Percentiles rank a stretch among this genome's conserved stretches.
These are phyloP conservation scores for Aurelia sp. DNA, from an alignment of 30 jellyfish, hydroid and myxozoan genomes.

Conservation along the genomic window DNA sequence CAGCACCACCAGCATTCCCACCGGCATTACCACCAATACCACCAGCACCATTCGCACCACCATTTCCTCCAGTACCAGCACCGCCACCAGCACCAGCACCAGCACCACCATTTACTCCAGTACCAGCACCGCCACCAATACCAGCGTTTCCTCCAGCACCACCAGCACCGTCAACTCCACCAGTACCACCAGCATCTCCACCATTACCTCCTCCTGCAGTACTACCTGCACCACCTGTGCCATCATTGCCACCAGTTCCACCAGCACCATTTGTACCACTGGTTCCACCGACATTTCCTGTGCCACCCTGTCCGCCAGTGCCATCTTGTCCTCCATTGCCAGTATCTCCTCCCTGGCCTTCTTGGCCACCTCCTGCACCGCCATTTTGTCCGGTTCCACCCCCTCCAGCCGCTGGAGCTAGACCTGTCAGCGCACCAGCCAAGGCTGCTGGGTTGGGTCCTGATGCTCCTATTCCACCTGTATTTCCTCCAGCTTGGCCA, in stretches of 20 bases:
- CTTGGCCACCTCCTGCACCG: slow-evolving; percentile 27
- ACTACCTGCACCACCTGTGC: too few relatives aligned
- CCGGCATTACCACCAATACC: background rate
- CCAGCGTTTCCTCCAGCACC: background rate
- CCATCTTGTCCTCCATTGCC: background rate
- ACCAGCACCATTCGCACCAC: background rate
- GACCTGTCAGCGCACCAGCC: slow-evolving; percentile 37
- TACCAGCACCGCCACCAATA: background rate
- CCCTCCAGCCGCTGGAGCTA: slow-evolving; percentile 18
- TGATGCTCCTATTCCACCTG: slow-evolving; percentile 56
- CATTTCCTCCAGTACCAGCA: background rate
- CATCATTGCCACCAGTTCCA: too few relatives aligned
- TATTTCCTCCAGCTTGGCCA: slow-evolving; percentile 30
- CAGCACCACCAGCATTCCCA: slow-evolving; percentile 17
- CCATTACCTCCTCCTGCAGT: background rate
- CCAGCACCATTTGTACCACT: too few relatives aligned
- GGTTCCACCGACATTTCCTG: too few relatives aligned
- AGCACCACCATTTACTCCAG: background rate
- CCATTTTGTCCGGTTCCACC: slow-evolving; percentile 29
- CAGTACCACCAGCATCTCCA: background rate
- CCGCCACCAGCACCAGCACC: background rate
- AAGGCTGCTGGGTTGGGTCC: slow-evolving; percentile 58
- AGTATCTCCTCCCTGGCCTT: slow-evolving; percentile 1
- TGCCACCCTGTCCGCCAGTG: background rate
- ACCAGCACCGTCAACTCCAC: background rate